Evolutionary conservation across 1,140 invertebrate species (phyloP), one percentile per base, ranked within the genome.

Genomic region (Cydia amplana): DNA sequence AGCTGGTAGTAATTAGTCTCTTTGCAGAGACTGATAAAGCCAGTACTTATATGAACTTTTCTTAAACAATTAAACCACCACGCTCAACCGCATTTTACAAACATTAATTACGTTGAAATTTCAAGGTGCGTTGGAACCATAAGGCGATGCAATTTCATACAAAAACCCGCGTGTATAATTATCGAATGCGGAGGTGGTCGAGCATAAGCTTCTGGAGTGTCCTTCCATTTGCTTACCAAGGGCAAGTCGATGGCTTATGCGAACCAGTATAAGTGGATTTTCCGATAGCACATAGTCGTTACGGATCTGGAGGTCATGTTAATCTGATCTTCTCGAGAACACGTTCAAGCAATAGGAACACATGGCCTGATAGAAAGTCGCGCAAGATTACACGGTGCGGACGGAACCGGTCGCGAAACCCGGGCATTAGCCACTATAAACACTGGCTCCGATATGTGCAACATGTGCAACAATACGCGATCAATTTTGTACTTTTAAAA

Each of bases 351-450:
- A 60, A 12, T 23, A n/a, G 55, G 55, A 60, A 23, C 20, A 60
- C 55, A 60, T 0, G 20, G 73, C 67, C 73, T 76, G 79, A 80
- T 86, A 84, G 83, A 86, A 86, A 86, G 85, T 86, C 80, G 78
- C 80, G 82, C 82, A 80, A 83, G 85, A 85, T 83, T 85, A 77
- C 81, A 77, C 51, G 80, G 80, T 79, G 73, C 60, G 49, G 23
- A 23, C 65, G 65, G 72, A 79, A 81, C 80, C 77, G 74, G 80
- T 79, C 72, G 64, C 76, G 76, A 80, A 83, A 81, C 78, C 76
- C 70, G 77, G 75, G 64, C 78, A 79, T 79, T 77, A 77, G 40
- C 74, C 49, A 75, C 76, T 70, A 80, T 75, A 82, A 76, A 77
- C 49, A 70, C 28, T n/a, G 18, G 32, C 65, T 70, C 7, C 65